A percentile compares a stretch with the other conserved stretches of the same genome.
phyloP scores from a whole-genome alignment of 2,113 vertebrate genomes.

The Thunnus maccoyii region DNA sequence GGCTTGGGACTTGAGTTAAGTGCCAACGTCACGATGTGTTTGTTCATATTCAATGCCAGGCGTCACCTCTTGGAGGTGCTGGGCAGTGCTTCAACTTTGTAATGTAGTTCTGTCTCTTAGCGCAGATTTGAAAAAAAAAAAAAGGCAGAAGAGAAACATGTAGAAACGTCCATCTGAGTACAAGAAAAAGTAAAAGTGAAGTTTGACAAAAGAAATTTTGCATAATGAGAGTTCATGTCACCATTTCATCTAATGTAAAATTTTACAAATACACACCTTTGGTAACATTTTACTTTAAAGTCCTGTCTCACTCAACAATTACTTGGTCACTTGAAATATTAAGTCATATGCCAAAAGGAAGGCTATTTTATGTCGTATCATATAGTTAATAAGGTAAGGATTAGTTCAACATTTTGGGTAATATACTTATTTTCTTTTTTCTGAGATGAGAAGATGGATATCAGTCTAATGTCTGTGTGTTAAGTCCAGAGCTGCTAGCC shows the following conservation, averaged over 20 bases:
- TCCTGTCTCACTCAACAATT: conserved; percentile 50
- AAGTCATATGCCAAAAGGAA: background rate
- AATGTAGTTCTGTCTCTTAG: conserved; percentile 33
- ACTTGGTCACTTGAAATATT: background rate
- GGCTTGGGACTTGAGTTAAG: conserved; percentile 24
- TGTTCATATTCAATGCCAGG: conserved; percentile 8
- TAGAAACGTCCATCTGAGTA: conserved; percentile 86
- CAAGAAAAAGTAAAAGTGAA: conserved; percentile 83
- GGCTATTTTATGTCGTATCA: background rate
- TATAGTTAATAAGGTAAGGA: background rate
- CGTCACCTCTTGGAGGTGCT: conserved; percentile 37
- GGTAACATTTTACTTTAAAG: conserved; percentile 74
- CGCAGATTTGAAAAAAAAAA: conserved; percentile 68
- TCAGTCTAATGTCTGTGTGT: background rate
- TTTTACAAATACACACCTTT: conserved; percentile 76
- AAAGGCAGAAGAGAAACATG: conserved; percentile 89
- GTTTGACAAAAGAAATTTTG: conserved; percentile 87
- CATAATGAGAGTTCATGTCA: conserved; percentile 89
- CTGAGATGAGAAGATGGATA: background rate
- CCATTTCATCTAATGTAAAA: conserved; percentile 84
- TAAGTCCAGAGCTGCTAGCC: background rate
- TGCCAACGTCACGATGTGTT: conserved; percentile 43
- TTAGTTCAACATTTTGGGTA: background rate
- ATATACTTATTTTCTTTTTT: background rate
- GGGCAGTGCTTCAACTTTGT: conserved; percentile 45